These are phyloP conservation scores for Chaetodon trifascialis DNA, from an alignment of 2,113 vertebrate species.

Conservation along the genomic window DNA sequence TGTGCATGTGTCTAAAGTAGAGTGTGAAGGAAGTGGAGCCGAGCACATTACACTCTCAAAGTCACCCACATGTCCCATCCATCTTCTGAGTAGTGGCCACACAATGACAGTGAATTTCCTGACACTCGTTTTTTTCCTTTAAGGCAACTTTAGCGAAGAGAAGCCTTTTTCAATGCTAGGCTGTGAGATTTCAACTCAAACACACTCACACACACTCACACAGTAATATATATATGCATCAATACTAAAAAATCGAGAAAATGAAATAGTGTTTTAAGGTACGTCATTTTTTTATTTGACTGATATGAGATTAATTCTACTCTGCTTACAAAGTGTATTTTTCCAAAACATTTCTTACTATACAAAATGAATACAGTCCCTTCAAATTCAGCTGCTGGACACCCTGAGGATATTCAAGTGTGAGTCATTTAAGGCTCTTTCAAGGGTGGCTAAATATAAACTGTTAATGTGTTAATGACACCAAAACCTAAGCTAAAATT, in stretches of 20 bases:
- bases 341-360: background rate
- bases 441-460: background rate
- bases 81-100: constrained; percentile 51
- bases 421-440: background rate
- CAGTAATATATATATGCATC: background rate
- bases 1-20: constrained; percentile 35
- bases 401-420: background rate
- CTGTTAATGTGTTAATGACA: background rate
- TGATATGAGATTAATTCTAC: background rate
- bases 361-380: background rate
- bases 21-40: constrained; percentile 49
- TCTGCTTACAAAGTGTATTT: background rate
- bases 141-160: background rate
- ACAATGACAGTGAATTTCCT: constrained; percentile 53
- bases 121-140: constrained; percentile 30
- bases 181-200: constrained; percentile 7
- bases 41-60: constrained; percentile 52
- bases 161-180: background rate
- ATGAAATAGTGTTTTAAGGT: background rate
- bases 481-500: background rate
- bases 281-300: too few relatives aligned
- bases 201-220: constrained; percentile 5
- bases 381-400: background rate
- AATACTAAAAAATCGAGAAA: background rate
- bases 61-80: constrained; percentile 57